Percentiles rank a stretch among this genome's conserved stretches.
Conservation (phyloP, 2,113 vertebrate species). For the Bufo bufo region DNA sequence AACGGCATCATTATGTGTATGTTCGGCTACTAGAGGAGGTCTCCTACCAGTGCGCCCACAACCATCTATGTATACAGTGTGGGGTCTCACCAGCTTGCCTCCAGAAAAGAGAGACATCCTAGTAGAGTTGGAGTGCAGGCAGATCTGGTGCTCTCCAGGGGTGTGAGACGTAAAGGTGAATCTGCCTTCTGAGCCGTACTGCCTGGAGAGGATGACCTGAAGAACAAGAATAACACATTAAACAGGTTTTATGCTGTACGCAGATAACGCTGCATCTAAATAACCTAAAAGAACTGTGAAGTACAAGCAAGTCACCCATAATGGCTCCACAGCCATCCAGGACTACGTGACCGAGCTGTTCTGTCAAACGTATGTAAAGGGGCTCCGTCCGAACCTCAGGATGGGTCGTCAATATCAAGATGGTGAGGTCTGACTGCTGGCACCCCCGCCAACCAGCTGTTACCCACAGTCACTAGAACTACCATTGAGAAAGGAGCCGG, state of each 20-base stretch:
- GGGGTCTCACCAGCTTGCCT: constrained; percentile 80
- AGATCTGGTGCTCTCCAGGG: constrained; percentile 94
- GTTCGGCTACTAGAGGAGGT: too few relatives aligned
- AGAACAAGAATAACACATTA: neutral
- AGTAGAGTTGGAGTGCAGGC: constrained; percentile 95
- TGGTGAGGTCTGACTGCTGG: too few relatives aligned
- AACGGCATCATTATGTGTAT: too few relatives aligned
- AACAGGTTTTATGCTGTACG: neutral
- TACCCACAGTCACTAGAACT: too few relatives aligned
- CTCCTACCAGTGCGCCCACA: too few relatives aligned
- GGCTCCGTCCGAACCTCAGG: too few relatives aligned
- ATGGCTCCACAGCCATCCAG: neutral
- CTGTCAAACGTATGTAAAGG: too few relatives aligned
- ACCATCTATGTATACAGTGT: neutral
- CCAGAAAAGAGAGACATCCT: constrained; percentile 91
- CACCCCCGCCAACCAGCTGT: too few relatives aligned
- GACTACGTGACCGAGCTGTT: too few relatives aligned
- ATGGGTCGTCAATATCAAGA: too few relatives aligned
- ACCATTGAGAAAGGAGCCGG: too few relatives aligned
- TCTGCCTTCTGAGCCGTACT: constrained; percentile 91
- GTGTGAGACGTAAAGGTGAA: constrained; percentile 96
- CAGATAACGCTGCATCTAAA: neutral
- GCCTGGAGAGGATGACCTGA: constrained; percentile 88
- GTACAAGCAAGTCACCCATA: neutral
- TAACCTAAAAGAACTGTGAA: too few relatives aligned